phyloP scores from a whole-genome alignment of 2,797 vertebrate genomes.

The Myotis planiceps region DNA sequence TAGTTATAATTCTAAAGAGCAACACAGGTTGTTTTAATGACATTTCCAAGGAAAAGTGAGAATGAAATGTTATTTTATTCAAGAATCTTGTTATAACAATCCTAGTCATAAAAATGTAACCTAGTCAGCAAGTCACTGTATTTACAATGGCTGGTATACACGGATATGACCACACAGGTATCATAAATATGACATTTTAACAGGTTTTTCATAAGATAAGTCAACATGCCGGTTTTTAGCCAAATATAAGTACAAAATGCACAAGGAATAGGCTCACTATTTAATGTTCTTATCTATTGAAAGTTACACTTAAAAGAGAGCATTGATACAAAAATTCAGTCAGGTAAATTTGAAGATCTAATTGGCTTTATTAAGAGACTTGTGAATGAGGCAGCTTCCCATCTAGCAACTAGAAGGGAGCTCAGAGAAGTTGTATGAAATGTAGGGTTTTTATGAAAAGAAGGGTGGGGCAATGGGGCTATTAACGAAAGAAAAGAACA shows the following conservation, averaged over 20 bases:
- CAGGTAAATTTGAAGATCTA: neutral
- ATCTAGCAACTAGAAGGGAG: neutral
- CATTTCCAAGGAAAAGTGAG: neutral
- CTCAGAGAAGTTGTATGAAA: neutral
- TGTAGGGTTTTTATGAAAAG: neutral
- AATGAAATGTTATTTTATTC: neutral
- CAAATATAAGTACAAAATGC: neutral
- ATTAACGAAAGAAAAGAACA: neutral
- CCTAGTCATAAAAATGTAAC: neutral
- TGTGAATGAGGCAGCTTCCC: neutral
- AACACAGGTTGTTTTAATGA: neutral
- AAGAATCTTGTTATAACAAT: neutral
- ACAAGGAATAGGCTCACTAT: neutral
- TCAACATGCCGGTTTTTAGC: neutral
- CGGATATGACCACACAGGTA: neutral
- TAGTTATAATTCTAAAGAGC: neutral
- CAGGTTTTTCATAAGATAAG: slow-evolving; percentile 10
- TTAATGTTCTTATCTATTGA: neutral
- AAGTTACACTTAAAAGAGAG: neutral
- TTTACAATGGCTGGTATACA: neutral
- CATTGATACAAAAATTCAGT: neutral
- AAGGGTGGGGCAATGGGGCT: neutral
- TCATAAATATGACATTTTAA: neutral
- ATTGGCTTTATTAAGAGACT: neutral
- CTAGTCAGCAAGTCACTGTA: neutral